phyloP scores from a whole-genome alignment of 2,888 invertebrate species.

The Eupelmus urozonus region DNA sequence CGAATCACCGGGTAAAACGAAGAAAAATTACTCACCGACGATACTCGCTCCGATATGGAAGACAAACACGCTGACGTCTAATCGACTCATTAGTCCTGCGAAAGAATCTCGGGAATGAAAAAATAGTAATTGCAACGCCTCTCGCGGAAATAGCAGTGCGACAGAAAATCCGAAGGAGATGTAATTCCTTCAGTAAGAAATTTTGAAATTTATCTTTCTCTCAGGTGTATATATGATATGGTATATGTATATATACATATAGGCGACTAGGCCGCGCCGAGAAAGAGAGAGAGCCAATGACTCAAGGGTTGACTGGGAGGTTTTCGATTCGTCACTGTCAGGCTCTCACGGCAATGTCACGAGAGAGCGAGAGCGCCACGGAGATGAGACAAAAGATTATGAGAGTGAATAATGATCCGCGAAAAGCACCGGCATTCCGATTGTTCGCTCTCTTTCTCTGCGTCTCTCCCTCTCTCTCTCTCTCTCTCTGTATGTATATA shows the following conservation, averaged over 20 bases:
- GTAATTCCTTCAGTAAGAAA: neutral
- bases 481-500: conserved; percentile 14
- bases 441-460: conserved; percentile 35
- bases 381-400: conserved; percentile 76
- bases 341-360: conserved; percentile 73
- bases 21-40: conserved; percentile 49
- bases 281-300: conserved; percentile 64
- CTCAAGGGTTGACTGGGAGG: conserved; percentile 74
- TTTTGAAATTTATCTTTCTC: conserved; percentile 12
- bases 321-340: conserved; percentile 77
- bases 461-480: conserved; percentile 30
- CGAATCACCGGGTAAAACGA: conserved; percentile 51
- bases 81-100: neutral
- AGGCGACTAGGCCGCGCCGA: neutral
- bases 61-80: conserved; percentile 16
- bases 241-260: neutral
- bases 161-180: neutral
- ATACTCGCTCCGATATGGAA: conserved; percentile 1
- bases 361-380: conserved; percentile 60
- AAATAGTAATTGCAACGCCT: no score
- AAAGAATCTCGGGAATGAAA: no score
- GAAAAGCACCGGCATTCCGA: conserved; percentile 67
- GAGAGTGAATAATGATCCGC: conserved; percentile 77
- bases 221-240: neutral
- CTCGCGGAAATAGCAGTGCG: no score